These are phyloP conservation scores for Spilogale gracilis DNA, from an alignment of 2,113 vertebrate species.

Conservation along the genomic window DNA sequence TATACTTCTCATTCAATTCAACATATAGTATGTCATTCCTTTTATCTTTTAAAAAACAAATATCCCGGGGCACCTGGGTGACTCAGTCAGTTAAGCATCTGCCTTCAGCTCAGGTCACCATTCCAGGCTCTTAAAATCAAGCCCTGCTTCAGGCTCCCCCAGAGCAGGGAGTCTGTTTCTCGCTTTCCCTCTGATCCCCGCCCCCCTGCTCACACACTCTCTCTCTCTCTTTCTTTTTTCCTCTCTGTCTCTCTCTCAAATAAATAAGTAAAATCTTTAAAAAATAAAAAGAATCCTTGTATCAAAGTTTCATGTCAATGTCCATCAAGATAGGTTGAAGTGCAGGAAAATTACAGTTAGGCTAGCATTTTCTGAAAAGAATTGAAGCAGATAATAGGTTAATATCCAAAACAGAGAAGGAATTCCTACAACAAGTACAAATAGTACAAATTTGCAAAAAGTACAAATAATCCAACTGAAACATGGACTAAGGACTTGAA, in stretches of 20 bases:
- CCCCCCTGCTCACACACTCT: too few relatives aligned
- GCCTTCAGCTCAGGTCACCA: neutral
- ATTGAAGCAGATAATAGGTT: neutral
- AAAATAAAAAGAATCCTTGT: neutral
- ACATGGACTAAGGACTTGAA: neutral
- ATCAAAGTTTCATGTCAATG: neutral
- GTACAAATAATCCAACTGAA: neutral
- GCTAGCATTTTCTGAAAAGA: slow-evolving; percentile 28
- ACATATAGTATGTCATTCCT: neutral
- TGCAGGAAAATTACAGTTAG: neutral
- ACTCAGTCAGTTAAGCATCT: neutral
- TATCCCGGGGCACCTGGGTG: neutral
- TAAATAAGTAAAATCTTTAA: neutral
- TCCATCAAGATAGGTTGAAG: neutral
- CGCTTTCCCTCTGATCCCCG: neutral
- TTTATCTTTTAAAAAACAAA: neutral
- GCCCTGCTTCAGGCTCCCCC: neutral
- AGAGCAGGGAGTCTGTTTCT: neutral
- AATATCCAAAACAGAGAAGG: neutral
- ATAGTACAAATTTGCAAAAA: neutral
- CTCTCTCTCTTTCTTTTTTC: neutral
- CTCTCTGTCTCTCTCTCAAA: neutral
- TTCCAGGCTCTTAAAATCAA: neutral
- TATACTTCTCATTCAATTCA: neutral
- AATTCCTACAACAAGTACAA: neutral